Conservation (phyloP, 2,888 invertebrate genomes). For the Hirtodrosophila histrioides region DNA sequence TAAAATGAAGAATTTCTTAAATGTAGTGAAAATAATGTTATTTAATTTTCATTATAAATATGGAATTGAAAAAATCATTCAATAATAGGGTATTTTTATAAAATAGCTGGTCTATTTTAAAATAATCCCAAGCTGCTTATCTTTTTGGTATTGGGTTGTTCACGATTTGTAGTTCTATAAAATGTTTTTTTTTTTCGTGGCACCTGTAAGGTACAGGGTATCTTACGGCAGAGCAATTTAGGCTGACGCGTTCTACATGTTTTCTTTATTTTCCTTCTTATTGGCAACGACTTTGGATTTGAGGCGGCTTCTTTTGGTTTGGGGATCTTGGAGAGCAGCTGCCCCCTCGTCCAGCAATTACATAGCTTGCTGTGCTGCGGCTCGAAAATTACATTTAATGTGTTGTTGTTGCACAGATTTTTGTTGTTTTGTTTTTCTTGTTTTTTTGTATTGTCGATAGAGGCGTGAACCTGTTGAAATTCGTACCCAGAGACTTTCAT, state of each 20-base stretch:
- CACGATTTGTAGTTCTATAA: too few species aligned
- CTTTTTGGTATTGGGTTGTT: too few species aligned
- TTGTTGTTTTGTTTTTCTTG: slow-evolving; percentile 12
- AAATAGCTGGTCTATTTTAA: too few species aligned
- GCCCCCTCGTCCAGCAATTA: slow-evolving; percentile 34
- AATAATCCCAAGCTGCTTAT: too few species aligned
- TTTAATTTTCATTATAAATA: too few species aligned
- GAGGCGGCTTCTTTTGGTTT: slow-evolving; percentile 50
- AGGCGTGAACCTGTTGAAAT: slow-evolving; percentile 83
- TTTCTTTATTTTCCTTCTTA: slow-evolving; percentile 8
- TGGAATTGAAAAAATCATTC: too few species aligned
- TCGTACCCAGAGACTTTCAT: slow-evolving; percentile 45
- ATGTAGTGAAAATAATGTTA: too few species aligned
- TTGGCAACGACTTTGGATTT: slow-evolving; percentile 18
- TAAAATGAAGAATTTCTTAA: too few species aligned
- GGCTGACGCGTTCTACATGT: not conserved
- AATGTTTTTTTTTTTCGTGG: too few species aligned
- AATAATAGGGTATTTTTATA: too few species aligned
- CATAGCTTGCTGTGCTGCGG: slow-evolving; percentile 18
- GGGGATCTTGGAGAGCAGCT: slow-evolving; percentile 11
- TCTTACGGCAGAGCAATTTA: too few species aligned
- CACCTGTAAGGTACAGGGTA: too few species aligned
- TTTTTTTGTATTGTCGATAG: slow-evolving; percentile 35
- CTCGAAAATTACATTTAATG: slow-evolving; percentile 72
- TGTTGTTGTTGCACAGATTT: slow-evolving; percentile 57